These are phyloP conservation scores for Hemichromis elongatus DNA, from an alignment of 2,113 vertebrate genomes.

Conservation along the genomic window DNA sequence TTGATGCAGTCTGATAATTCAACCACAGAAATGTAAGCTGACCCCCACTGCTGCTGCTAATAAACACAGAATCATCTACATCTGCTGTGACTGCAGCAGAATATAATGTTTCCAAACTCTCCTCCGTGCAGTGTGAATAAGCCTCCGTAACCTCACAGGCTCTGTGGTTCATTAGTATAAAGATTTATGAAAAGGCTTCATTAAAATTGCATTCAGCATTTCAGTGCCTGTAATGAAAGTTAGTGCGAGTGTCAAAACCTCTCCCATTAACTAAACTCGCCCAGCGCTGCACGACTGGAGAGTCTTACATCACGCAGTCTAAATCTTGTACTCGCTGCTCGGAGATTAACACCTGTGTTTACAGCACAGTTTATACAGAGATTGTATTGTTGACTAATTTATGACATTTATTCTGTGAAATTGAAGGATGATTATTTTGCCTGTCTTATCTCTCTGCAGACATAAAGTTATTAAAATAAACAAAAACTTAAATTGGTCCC, in stretches of 20 bases:
- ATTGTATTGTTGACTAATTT: background rate
- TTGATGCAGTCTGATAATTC: background rate
- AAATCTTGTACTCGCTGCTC: background rate
- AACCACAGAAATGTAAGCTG: background rate
- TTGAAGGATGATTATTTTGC: background rate
- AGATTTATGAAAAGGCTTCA: slow-evolving; percentile 62
- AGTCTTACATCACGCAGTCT: background rate
- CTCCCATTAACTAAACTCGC: slow-evolving; percentile 34
- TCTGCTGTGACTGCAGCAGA: background rate
- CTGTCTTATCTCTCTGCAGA: accelerated
- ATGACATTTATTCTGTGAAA: background rate
- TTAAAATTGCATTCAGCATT: slow-evolving; percentile 63
- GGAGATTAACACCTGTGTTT: background rate
- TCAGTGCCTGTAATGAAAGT: slow-evolving; percentile 56
- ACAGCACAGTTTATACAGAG: background rate
- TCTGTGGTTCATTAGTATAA: slow-evolving; percentile 53
- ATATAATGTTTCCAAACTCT: background rate
- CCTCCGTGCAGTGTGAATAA: background rate
- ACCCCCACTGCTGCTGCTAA: background rate
- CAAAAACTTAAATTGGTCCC: background rate
- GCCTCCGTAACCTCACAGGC: slow-evolving; percentile 2
- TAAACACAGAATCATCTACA: background rate
- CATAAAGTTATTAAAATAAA: background rate
- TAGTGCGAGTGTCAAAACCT: slow-evolving; percentile 41
- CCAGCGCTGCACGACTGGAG: background rate